Evolutionary conservation across 64 coral and sea anemone species (phyloP), one percentile per base, ranked within the genome.

Genomic region (Anthopleura sola): DNA sequence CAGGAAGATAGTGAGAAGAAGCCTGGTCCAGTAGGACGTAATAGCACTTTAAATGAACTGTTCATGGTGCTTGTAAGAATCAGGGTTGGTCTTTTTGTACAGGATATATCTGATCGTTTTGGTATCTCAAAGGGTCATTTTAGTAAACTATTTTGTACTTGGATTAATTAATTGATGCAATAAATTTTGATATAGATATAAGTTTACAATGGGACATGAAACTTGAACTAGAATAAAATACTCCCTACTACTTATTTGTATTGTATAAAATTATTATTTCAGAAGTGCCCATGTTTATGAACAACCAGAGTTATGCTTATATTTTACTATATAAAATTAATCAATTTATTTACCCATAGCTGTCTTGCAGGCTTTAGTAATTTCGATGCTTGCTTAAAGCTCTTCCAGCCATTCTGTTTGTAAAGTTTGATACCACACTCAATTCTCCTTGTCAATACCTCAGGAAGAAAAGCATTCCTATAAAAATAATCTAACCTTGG

Each of bases 381-480:
- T 57, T 83, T 83, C 57, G 49, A 37, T 57, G 68, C 68, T 71
- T 53, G 50, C 50, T 69, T 69, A 33, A 69, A 69, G 28, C 29
- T 33, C 64, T 69, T 69, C 64, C 60, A 66, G 23, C 60, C 60
- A 66, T 26, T 31, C 18, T 69, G 28, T 32, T 78, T 90, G 50
- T 90, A 90, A 36, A 85, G 69, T 26, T 31, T 21, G 39, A 90
- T 47, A 90, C 51, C 82, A 34, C 81, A 24, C 28, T 48, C 82
- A 75, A 90, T 60, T 90, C 89, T 79, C 55, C 58, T 86, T 71
- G 90, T 86, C 37, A 91, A 81, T 32, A 86, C 78, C 75, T 91
- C 90, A 49, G 90, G 90, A 34, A 91, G 78, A 75, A 91, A 91
- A 82, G 83, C 90, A 86, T 75, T 54, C 81, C 60, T 91, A 74